Percentiles rank a stretch among this genome's conserved stretches.
Conservation (phyloP, 2,113 vertebrate species). For the Amazona guildingii region DNA sequence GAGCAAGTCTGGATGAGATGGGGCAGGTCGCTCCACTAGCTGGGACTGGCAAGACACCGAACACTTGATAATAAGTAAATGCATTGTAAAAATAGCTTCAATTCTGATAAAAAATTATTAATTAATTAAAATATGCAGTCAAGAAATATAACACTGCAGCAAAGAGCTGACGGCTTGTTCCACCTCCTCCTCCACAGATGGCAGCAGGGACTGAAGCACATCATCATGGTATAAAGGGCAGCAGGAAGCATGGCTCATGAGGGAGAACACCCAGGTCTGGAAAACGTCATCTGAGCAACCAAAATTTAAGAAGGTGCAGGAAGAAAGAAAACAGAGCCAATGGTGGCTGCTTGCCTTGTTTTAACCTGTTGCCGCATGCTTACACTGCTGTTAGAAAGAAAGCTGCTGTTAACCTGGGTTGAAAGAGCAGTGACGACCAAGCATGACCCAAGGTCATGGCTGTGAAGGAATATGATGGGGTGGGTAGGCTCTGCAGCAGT, state of each 20-base stretch:
- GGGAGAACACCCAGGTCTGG: not conserved
- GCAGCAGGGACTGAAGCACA: not conserved
- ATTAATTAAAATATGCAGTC: not conserved
- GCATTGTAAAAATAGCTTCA: not conserved
- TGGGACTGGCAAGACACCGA: not conserved
- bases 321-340: not conserved
- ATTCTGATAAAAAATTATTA: not conserved
- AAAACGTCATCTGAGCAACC: not conserved
- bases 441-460: accelerated
- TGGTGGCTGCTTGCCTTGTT: not conserved
- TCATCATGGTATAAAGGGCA: not conserved
- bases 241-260: not conserved
- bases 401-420: not conserved
- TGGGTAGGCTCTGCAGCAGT: not conserved
- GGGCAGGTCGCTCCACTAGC: not conserved
- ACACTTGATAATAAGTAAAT: not conserved
- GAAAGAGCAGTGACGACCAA: not conserved
- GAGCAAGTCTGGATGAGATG: not conserved
- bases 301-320: not conserved
- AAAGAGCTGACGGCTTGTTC: not conserved
- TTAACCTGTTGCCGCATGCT: not conserved
- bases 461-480: not conserved
- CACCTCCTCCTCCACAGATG: not conserved
- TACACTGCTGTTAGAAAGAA: not conserved
- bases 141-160: not conserved